Conservation (phyloP, 2,888 invertebrate species). For the Pheosia gnoma region DNA sequence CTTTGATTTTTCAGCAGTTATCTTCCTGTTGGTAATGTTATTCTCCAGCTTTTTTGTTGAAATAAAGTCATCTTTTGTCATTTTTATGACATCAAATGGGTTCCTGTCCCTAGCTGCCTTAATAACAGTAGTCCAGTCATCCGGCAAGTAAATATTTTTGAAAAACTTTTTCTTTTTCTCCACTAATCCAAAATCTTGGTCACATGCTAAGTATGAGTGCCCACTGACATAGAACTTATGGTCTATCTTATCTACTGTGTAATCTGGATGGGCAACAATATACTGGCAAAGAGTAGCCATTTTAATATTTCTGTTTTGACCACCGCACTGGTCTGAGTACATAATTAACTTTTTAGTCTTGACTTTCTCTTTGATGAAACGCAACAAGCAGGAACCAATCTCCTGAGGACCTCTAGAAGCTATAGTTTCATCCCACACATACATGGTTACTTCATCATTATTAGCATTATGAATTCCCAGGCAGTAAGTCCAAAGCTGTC, state of each 20-base stretch:
- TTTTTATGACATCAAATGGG: constrained; percentile 28
- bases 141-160: constrained; percentile 29
- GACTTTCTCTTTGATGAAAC: constrained; percentile 30
- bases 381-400: constrained; percentile 39
- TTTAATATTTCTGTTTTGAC: constrained; percentile 44
- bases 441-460: constrained; percentile 9
- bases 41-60: constrained; percentile 28
- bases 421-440: constrained; percentile 21
- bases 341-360: constrained; percentile 29
- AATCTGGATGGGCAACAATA: constrained; percentile 7
- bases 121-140: constrained; percentile 31
- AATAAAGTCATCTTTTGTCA: constrained; percentile 25
- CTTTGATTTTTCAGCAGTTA: constrained; percentile 25
- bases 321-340: constrained; percentile 34
- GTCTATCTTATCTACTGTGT: constrained; percentile 7
- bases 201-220: constrained; percentile 24
- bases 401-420: constrained; percentile 45
- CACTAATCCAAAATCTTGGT: constrained; percentile 27
- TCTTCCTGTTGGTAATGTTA: constrained; percentile 31
- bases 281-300: constrained; percentile 15
- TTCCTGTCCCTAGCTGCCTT: constrained; percentile 24
- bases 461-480: constrained; percentile 12
- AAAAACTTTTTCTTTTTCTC: constrained; percentile 35
- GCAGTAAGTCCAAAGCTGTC: constrained; percentile 15
- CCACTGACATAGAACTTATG: constrained; percentile 9